phyloP scores from a whole-genome alignment of 30 jellyfish, hydroid and myxozoan species.

The Nemopilema nomurai region DNA sequence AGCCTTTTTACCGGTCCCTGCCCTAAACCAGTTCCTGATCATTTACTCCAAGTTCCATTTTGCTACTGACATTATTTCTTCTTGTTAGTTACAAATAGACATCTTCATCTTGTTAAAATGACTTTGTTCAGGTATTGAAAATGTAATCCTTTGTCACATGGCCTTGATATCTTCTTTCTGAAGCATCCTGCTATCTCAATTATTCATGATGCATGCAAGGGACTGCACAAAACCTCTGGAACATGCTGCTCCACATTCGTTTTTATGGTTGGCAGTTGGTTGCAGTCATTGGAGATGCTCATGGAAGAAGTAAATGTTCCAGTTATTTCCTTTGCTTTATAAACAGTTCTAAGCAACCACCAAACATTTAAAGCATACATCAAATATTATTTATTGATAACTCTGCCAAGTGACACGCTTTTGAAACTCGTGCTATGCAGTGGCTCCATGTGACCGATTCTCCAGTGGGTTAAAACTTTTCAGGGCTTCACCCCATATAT shows the following conservation, averaged over 20 bases:
- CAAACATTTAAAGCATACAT: no score
- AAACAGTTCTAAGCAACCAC: neutral
- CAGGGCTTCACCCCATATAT: no score
- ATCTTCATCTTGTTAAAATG: neutral
- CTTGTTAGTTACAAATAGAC: no score
- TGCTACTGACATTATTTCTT: no score
- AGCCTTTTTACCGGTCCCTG: no score
- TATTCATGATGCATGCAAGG: slow-evolving; percentile 48
- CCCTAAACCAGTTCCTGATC: no score
- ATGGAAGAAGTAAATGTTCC: slow-evolving; percentile 20
- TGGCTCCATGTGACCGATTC: no score
- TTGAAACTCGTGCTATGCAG: no score
- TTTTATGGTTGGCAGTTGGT: slow-evolving; percentile 67
- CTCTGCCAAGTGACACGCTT: no score
- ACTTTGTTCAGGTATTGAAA: neutral
- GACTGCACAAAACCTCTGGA: slow-evolving; percentile 34
- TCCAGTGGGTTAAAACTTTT: no score
- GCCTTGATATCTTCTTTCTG: neutral
- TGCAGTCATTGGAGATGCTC: slow-evolving; percentile 17
- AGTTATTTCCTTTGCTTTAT: neutral
- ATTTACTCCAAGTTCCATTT: no score
- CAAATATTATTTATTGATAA: no score
- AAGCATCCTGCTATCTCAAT: slow-evolving; percentile 69
- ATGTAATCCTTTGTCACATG: neutral
- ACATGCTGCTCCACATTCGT: slow-evolving; percentile 57